Conservation (phyloP, 2,797 vertebrate genomes). For the Gobio occitaniae region DNA sequence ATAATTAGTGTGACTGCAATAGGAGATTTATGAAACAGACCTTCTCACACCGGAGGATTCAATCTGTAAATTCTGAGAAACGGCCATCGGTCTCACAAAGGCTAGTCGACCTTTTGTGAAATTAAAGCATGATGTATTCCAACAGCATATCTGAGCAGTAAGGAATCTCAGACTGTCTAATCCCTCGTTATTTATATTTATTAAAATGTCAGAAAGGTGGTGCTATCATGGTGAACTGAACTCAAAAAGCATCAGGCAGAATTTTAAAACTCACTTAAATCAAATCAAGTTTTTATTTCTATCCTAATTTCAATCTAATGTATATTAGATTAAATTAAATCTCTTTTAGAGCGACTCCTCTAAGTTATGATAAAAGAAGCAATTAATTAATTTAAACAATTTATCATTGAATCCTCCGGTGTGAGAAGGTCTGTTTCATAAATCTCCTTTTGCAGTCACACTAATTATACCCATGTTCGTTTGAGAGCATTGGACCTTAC, state of each 20-base stretch:
- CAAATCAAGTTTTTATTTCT: background rate
- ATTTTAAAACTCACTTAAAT: background rate
- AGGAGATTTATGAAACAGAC: conserved; percentile 39
- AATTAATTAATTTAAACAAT: background rate
- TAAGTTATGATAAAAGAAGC: background rate
- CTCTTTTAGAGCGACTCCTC: background rate
- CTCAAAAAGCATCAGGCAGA: background rate
- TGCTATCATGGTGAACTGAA: background rate
- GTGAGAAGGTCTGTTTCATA: conserved; percentile 23
- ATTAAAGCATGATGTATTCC: conserved; percentile 4
- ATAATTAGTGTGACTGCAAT: conserved; percentile 31
- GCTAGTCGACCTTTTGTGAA: conserved; percentile 3
- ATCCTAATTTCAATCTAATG: background rate
- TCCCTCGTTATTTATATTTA: background rate
- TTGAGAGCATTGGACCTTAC: conserved; percentile 53
- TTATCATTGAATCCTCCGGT: background rate
- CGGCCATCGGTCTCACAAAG: background rate
- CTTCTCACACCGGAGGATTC: background rate
- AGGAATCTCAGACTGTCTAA: background rate
- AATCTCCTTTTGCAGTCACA: conserved; percentile 20
- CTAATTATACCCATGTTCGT: conserved; percentile 47
- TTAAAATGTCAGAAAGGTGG: background rate
- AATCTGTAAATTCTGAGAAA: conserved; percentile 5
- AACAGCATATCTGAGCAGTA: background rate
- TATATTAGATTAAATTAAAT: background rate